A percentile compares a stretch with the other conserved stretches of the same genome.
These are phyloP conservation scores for Leptinotarsa texana DNA, from an alignment of 1,140 invertebrate species.

Conservation along the genomic window DNA sequence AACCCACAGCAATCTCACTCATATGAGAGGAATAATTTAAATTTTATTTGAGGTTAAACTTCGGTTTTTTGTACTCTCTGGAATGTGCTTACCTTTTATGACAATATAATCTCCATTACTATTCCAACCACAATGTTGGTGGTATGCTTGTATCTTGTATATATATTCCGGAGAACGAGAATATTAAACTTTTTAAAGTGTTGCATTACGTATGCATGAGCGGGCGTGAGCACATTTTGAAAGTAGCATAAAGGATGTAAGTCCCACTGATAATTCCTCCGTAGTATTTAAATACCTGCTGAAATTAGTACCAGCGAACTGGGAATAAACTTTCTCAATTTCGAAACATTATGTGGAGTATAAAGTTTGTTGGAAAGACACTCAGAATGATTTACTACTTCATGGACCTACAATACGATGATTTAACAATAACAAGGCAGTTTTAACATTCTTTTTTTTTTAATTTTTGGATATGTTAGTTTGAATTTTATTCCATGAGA, in stretches of 20 bases:
- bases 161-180: conserved; percentile 8
- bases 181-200: conserved; percentile 20
- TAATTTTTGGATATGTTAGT: no score
- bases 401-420: background rate
- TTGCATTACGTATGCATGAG: conserved; percentile 20
- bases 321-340: background rate
- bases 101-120: conserved; percentile 15
- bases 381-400: background rate
- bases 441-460: no score
- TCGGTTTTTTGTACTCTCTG: background rate
- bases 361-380: background rate
- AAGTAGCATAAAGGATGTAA: conserved; percentile 16
- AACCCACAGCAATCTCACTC: no score
- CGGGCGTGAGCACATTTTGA: conserved; percentile 11
- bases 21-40: no score
- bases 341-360: background rate
- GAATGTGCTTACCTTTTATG: conserved; percentile 6
- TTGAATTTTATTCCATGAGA: no score
- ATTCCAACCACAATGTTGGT: conserved; percentile 15
- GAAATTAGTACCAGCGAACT: background rate
- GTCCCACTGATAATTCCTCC: background rate
- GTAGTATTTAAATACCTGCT: background rate
- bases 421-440: no score
- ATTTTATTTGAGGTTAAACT: no score
- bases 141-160: conserved; percentile 16